Evolutionary conservation across 2,113 vertebrate species (phyloP).

Genomic region (Nansenia antarctica): DNA sequence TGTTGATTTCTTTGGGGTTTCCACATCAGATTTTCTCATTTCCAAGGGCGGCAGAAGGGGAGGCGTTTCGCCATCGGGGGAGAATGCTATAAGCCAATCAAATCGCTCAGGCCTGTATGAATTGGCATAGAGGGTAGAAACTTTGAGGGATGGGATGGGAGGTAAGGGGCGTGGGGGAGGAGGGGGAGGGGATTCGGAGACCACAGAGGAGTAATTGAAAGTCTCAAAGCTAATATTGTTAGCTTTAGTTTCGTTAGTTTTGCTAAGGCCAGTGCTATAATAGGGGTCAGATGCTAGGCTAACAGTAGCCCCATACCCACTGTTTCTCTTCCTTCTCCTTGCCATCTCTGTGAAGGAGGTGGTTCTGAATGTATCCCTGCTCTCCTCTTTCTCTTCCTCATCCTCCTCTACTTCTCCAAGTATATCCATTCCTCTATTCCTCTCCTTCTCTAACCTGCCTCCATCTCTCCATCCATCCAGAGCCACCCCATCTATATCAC

Average conservation of each 20-base stretch:
- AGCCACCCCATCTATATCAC: constrained; percentile 7
- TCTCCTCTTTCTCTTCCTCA: constrained; percentile 43
- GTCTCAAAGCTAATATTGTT: constrained; percentile 44
- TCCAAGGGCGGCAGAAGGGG: constrained; percentile 58
- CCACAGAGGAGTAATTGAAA: constrained; percentile 53
- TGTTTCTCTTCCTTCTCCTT: constrained; percentile 77
- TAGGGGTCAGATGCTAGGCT: constrained; percentile 55
- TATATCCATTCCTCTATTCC: constrained; percentile 31
- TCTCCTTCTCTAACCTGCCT: constrained; percentile 37
- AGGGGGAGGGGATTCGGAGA: constrained; percentile 69
- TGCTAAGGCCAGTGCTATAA: constrained; percentile 63
- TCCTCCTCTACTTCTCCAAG: constrained; percentile 31
- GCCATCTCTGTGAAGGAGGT: constrained; percentile 92
- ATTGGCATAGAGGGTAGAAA: constrained; percentile 73
- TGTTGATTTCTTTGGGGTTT: constrained; percentile 42
- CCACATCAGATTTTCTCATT: constrained; percentile 37
- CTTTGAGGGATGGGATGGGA: constrained; percentile 61
- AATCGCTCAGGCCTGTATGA: constrained; percentile 76
- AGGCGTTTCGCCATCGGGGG: constrained; percentile 81
- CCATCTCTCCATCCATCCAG: constrained; percentile 43
- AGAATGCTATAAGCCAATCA: constrained; percentile 95
- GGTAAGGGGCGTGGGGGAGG: constrained; percentile 78
- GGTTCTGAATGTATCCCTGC: constrained; percentile 59
- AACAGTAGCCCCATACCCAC: constrained; percentile 14
- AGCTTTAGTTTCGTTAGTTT: constrained; percentile 44